Evolutionary conservation across 1,140 invertebrate species (phyloP).

Genomic region (Drosophila pectinifera): DNA sequence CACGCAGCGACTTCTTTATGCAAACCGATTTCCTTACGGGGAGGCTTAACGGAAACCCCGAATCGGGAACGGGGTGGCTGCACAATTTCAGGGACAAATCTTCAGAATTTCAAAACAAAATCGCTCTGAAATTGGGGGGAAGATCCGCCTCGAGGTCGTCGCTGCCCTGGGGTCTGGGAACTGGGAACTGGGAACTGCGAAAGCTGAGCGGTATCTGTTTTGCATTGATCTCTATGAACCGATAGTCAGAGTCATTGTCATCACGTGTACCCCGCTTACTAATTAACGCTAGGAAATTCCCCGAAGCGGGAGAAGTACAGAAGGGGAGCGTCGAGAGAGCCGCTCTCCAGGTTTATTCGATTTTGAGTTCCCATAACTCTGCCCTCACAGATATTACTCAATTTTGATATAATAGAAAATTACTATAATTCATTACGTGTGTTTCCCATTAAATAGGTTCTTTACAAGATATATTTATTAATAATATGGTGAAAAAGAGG

Average conservation of each 20-base stretch:
- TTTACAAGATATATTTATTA: neutral
- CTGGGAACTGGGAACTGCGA: neutral
- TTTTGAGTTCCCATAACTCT: neutral
- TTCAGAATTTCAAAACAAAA: conserved; percentile 17
- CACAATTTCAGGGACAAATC: conserved; percentile 75
- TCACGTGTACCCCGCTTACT: conserved; percentile 62
- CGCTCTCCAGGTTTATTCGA: neutral
- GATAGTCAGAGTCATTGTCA: conserved; percentile 65
- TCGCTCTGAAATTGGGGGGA: neutral
- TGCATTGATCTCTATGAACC: conserved; percentile 62
- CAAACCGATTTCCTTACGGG: no score
- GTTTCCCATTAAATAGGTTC: neutral
- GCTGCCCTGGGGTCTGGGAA: conserved; percentile 3
- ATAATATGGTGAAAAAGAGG: neutral
- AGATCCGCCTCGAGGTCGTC: conserved; percentile 37
- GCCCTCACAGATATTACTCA: conserved; percentile 18
- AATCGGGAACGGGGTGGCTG: conserved; percentile 68
- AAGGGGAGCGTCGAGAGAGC: conserved; percentile 10
- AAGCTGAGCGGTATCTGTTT: conserved; percentile 12
- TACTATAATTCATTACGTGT: neutral
- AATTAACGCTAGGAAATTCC: conserved; percentile 69
- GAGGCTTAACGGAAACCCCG: conserved; percentile 54
- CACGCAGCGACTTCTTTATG: no score
- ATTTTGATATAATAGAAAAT: conserved; percentile 5
- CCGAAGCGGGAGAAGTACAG: conserved; percentile 18